A percentile compares a stretch with the other conserved stretches of the same genome.
Evolutionary conservation across 2,113 vertebrate species (phyloP).

Genomic region (Pyxicephalus adspersus): DNA sequence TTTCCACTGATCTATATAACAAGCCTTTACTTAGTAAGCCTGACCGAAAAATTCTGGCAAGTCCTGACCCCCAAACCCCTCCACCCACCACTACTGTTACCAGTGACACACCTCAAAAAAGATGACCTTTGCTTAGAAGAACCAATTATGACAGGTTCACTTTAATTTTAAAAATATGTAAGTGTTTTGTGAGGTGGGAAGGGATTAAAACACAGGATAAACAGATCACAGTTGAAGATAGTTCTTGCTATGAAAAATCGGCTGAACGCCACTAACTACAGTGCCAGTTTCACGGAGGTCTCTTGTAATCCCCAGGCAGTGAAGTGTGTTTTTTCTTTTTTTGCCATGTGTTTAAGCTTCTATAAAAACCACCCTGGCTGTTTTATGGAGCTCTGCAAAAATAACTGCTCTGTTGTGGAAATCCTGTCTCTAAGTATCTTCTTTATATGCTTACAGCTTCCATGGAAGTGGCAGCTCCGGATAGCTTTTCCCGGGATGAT

Average conservation of each 20-base stretch:
- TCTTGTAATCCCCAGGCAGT: constrained; percentile 9
- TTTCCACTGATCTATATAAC: too few species aligned
- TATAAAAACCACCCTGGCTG: constrained; percentile 42
- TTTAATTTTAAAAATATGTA: too few species aligned
- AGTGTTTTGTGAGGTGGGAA: too few species aligned
- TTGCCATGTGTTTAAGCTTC: constrained; percentile 37
- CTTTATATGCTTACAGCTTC: neutral
- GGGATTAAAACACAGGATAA: too few species aligned
- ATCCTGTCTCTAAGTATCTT: neutral
- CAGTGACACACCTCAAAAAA: too few species aligned
- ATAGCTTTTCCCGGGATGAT: neutral
- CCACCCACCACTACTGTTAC: too few species aligned
- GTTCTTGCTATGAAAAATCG: neutral
- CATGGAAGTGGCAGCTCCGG: neutral
- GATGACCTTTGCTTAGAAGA: too few species aligned
- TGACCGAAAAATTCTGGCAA: too few species aligned
- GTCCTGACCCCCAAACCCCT: too few species aligned
- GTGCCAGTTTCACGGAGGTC: constrained; percentile 24
- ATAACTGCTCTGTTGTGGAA: constrained; percentile 3
- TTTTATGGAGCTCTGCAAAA: constrained; percentile 13
- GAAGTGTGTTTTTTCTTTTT: constrained; percentile 15
- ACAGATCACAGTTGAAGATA: neutral
- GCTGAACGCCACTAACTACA: too few species aligned
- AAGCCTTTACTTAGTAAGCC: too few species aligned
- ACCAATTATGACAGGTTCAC: too few species aligned